Conservation (phyloP, 2,113 vertebrate genomes). For the Caranx ignobilis region DNA sequence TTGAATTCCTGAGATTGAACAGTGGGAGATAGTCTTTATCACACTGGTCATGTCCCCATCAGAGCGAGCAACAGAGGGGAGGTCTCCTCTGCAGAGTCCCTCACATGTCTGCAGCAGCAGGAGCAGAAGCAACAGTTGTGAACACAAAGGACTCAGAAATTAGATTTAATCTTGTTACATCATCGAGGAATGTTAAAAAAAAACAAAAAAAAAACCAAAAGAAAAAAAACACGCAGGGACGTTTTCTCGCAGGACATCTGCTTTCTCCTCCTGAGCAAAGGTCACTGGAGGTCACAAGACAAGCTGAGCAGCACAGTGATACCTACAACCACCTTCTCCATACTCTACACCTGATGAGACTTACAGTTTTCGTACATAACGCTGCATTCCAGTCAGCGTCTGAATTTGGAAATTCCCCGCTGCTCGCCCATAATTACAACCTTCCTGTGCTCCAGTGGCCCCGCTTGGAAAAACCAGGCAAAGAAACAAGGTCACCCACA, state of each 20-base stretch:
- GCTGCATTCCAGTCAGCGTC: slow-evolving; percentile 16
- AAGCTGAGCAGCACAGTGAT: not conserved
- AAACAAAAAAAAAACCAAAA: too few relatives aligned
- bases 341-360: slow-evolving; percentile 7
- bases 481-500: slow-evolving; percentile 42
- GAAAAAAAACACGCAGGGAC: not conserved
- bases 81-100: not conserved
- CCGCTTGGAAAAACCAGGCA: slow-evolving; percentile 38
- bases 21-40: slow-evolving; percentile 41
- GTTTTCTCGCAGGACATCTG: not conserved
- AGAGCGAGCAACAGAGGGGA: slow-evolving; percentile 25
- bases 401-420: slow-evolving; percentile 67
- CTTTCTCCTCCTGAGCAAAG: not conserved
- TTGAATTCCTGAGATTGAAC: slow-evolving; percentile 43
- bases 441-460: slow-evolving; percentile 44
- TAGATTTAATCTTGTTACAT: slow-evolving; percentile 29
- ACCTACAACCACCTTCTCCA: not conserved
- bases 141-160: slow-evolving; percentile 7
- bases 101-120: not conserved
- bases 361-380: slow-evolving; percentile 2
- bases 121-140: not conserved
- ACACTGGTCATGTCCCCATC: slow-evolving; percentile 4
- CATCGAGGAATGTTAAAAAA: not conserved
- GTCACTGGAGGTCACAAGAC: not conserved
- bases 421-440: slow-evolving; percentile 68